Conservation (phyloP, 2,113 vertebrate species). For the Chiloscyllium plagiosum region DNA sequence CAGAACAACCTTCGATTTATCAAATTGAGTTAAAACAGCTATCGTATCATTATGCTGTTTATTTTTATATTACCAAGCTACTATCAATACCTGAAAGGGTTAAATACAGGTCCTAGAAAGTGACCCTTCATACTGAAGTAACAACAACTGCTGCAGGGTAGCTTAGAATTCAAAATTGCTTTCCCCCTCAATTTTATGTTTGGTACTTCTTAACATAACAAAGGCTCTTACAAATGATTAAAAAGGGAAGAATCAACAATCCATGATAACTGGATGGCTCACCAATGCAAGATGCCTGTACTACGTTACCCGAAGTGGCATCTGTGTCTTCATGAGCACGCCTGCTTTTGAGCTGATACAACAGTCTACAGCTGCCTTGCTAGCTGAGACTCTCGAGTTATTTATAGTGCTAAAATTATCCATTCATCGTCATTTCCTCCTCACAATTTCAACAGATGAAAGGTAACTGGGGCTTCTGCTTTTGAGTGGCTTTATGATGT, state of each 20-base stretch:
- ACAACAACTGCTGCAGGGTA: background rate
- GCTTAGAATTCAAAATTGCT: background rate
- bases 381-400: background rate
- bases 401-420: constrained; percentile 37
- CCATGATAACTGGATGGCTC: background rate
- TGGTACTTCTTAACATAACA: background rate
- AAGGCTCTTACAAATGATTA: background rate
- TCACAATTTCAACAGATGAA: constrained; percentile 15
- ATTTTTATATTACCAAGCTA: background rate
- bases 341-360: background rate
- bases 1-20: background rate
- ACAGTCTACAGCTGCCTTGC: constrained; percentile 13
- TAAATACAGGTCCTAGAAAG: background rate
- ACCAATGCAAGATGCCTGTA: background rate
- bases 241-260: background rate
- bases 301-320: background rate
- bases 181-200: background rate
- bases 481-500: background rate
- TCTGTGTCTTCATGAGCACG: background rate
- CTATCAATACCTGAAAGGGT: background rate
- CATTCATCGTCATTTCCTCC: constrained; percentile 27
- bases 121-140: background rate
- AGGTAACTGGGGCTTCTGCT: constrained; percentile 32
- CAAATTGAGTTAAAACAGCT: background rate
- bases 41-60: background rate